Evolutionary conservation across 2,113 vertebrate genomes (phyloP).

Genomic region (Podocnemis expansa): DNA sequence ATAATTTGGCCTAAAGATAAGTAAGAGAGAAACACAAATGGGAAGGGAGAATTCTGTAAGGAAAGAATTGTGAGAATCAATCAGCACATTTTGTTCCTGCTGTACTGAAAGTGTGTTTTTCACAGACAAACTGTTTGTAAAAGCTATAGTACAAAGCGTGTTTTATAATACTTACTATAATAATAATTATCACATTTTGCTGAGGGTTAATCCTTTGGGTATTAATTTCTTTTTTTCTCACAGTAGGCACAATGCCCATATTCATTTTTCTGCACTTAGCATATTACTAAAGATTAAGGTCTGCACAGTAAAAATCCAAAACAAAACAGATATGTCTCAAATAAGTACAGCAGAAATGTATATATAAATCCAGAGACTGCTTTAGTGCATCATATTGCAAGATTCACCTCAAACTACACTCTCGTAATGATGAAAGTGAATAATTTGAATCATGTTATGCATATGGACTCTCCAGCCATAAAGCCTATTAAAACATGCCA

Average conservation of each 20-base stretch:
- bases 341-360: background rate
- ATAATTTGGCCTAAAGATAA: background rate
- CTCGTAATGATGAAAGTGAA: conserved; percentile 4
- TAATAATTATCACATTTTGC: conserved; percentile 30
- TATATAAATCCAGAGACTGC: background rate
- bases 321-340: conserved; percentile 32
- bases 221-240: conserved; percentile 71
- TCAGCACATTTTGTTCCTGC: background rate
- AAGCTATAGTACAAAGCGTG: conserved; percentile 1
- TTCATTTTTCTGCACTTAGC: conserved; percentile 46
- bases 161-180: conserved; percentile 55
- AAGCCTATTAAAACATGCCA: background rate
- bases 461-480: background rate
- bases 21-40: background rate
- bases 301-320: conserved; percentile 34
- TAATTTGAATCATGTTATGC: background rate
- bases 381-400: conserved; percentile 14
- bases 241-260: conserved; percentile 42
- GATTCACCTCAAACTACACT: background rate
- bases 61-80: background rate
- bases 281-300: conserved; percentile 56
- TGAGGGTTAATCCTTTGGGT: conserved; percentile 64
- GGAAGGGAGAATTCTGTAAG: background rate
- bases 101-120: background rate
- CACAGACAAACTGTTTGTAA: background rate